Base-by-base conservation (phyloP, 2,888 invertebrate genomes). In the Agonopterix alstromeriana region DNA sequence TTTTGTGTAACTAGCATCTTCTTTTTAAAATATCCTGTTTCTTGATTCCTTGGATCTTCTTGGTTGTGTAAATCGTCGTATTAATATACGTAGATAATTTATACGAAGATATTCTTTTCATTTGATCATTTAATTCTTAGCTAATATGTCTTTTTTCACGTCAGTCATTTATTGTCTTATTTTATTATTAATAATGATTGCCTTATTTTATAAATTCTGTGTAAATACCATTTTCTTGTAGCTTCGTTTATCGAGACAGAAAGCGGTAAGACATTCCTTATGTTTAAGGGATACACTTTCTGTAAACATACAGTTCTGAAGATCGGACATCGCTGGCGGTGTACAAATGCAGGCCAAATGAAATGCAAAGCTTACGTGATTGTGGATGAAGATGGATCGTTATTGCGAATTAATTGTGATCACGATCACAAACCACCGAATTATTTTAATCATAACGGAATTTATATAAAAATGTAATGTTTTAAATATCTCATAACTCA, bases 231-330 rank as follows among this genome's bases (percentile, higher is more conserved):
- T 27, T 42, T 10, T 51, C 41, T 36, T 48, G 10, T 27, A 46
- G 60, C 48, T 2, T 35, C 42, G 5, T 57, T 53, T 47, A 58
- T 62, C 14, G 42, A 41, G 36, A 55, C 56, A 17, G 36, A 36
- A 5, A 49, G 43, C 8, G 61, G 61, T 0, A 60, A 54, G 17
- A 48, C 42, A 0, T 43, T 57, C 12, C 54, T 57, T 1, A 52
- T 61, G 53, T 43, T 53, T 35, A 50, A 56, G 11, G 47, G 49
- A 8, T 62, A 50, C 41, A 59, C 63, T 0, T 67, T 54, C 43
- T 60, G 54, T 46, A 53, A 48, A n/a, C 49, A 50, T n/a, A 48
- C 51, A 17, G 35, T 35, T 7, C 42, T 43, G 3, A 56, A 56
- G 36, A n/a, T 41, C 9, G 51, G 55, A 1, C 41, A 42, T 9